Evolutionary conservation across 2,888 invertebrate genomes (phyloP).

Genomic region (Amiota communis): DNA sequence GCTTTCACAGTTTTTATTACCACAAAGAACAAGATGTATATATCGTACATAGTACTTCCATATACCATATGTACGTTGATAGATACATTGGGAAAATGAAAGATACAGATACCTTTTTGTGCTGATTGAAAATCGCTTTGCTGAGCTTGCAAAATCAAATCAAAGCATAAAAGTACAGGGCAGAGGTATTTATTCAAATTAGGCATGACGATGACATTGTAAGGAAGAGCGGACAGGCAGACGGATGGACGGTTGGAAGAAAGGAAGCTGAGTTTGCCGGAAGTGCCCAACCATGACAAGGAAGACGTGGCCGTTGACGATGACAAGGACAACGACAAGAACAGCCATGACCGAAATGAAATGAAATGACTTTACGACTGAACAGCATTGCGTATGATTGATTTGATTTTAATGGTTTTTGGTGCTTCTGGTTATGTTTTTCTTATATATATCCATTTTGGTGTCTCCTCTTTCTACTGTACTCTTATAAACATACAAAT

Average conservation of each 20-base stretch:
- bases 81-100: no score
- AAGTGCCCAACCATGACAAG: neutral
- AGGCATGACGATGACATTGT: neutral
- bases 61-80: no score
- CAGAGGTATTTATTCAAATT: constrained; percentile 5
- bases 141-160: neutral
- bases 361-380: neutral
- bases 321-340: neutral
- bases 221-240: neutral
- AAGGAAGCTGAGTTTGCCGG: neutral
- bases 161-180: no score
- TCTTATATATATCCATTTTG: neutral
- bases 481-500: no score
- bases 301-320: neutral
- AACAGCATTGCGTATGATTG: constrained; percentile 16
- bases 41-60: no score
- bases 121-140: constrained; percentile 2
- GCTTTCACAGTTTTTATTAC: no score
- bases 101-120: neutral
- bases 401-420: constrained; percentile 28
- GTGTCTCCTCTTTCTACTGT: no score
- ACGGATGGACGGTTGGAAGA: neutral
- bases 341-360: neutral
- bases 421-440: neutral
- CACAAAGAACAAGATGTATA: no score